Conservation (phyloP, 2,797 vertebrate species). For the Knipowitschia caucasica region DNA sequence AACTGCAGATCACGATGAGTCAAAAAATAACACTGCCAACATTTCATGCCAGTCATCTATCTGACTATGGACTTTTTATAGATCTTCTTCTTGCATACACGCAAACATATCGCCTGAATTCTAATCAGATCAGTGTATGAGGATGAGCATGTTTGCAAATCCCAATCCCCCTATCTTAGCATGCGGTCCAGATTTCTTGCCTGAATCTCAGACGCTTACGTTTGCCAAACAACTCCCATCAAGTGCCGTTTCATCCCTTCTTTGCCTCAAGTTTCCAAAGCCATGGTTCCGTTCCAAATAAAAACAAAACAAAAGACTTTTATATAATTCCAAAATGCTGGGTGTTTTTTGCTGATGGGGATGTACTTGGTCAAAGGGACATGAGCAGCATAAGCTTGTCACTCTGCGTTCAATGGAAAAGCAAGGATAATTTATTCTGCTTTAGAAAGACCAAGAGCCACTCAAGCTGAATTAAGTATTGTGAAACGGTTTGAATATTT, state of each 20-base stretch:
- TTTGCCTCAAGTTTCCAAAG: conserved; percentile 33
- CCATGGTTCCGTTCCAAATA: conserved; percentile 27
- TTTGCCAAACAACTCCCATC: conserved; percentile 32
- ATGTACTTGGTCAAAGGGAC: conserved; percentile 19
- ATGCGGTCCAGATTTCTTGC: conserved; percentile 32
- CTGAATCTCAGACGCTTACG: conserved; percentile 24
- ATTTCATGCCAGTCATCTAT: no score
- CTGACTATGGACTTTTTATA: background rate
- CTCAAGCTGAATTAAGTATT: conserved; percentile 41
- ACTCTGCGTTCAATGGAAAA: conserved; percentile 20
- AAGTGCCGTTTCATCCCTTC: conserved; percentile 45
- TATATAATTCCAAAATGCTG: conserved; percentile 22
- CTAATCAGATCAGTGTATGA: conserved; percentile 13
- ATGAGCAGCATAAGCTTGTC: conserved; percentile 18
- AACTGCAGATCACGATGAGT: no score
- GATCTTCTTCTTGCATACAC: conserved; percentile 1
- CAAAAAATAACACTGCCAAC: no score
- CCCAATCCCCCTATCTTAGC: conserved; percentile 13
- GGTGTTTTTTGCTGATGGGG: conserved; percentile 23
- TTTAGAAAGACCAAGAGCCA: conserved; percentile 14
- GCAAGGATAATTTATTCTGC: conserved; percentile 47
- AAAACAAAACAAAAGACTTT: conserved; percentile 14
- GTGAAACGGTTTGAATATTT: conserved; percentile 53
- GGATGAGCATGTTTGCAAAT: conserved; percentile 18
- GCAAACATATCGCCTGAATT: conserved; percentile 23